phyloP scores from a whole-genome alignment of 2,797 vertebrate genomes.

The Melanotaenia trifasciata region DNA sequence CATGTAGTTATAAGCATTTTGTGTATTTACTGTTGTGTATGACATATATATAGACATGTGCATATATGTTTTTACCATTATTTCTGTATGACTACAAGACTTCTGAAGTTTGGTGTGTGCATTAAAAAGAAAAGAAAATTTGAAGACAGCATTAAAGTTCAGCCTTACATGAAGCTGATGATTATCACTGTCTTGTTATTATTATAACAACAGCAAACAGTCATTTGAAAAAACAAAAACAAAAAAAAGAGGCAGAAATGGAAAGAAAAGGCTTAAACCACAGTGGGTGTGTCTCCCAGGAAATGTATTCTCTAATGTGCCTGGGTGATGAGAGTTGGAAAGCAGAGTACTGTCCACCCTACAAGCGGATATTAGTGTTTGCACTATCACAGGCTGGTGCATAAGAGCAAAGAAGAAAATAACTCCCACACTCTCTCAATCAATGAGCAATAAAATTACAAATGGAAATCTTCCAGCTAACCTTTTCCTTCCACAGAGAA shows the following conservation, averaged over 20 bases:
- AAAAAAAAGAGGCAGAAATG: too few species aligned
- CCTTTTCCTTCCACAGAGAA: slow-evolving; percentile 3
- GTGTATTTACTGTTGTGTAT: background rate
- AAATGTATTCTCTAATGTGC: slow-evolving; percentile 1
- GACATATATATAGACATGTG: background rate
- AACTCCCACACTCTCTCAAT: slow-evolving; percentile 38
- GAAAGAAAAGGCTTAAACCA: background rate
- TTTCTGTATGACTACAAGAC: background rate
- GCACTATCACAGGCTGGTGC: slow-evolving; percentile 3
- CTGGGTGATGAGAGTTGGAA: slow-evolving; percentile 16
- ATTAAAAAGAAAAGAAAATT: background rate
- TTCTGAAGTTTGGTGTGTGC: background rate
- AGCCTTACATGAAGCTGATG: background rate
- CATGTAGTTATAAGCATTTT: too few species aligned
- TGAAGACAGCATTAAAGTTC: background rate
- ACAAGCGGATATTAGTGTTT: slow-evolving; percentile 24
- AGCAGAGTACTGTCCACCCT: slow-evolving; percentile 20
- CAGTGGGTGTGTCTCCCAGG: slow-evolving; percentile 2
- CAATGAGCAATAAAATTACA: slow-evolving; percentile 9
- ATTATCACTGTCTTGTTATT: background rate
- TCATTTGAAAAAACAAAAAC: background rate
- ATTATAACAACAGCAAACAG: background rate
- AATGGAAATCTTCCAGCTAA: slow-evolving; percentile 18
- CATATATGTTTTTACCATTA: background rate
- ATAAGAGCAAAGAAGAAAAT: slow-evolving; percentile 7